Evolutionary conservation across 2,888 invertebrate species (phyloP), one percentile per base, ranked within the genome.

Genomic region (Drosophila subsilvestris): DNA sequence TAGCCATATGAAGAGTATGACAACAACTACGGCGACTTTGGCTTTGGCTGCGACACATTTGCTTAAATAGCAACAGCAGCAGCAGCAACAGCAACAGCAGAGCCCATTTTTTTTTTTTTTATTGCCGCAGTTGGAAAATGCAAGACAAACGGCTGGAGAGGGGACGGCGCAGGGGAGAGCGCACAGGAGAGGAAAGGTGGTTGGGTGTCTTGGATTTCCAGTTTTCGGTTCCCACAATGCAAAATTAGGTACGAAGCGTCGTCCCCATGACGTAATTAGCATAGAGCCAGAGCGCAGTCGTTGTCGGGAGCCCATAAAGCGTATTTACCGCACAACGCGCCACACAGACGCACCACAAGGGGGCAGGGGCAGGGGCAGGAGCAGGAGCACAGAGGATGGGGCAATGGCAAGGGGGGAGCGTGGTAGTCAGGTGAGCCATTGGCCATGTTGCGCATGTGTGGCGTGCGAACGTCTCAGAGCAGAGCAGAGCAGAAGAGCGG

Each of bases 261-360:
- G 90, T 89, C 90, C 90, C 90, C 90, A 90, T 90, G 90, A 90
- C 90, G 90, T 90, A 90, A 90, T 90, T 90, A 90, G 90, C 91
- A 90, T 90, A 90, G 91, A 88, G 89, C 88, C 37, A 37, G 37
- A 90, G 89, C 84, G 78, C 20, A 49, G 74, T 25, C 42, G 82
- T 74, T 65, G 81, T 86, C 84, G 81, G 84, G 85, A 86, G 85
- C 81, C 80, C 86, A 83, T 90, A 90, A 89, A 89, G 87, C 89
- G 87, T 87, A 86, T 90, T 90, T 88, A 89, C 90, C 90, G 90
- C 88, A 84, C 78, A 90, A 63, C 86, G 74, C 72, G 81, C 77
- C 76, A 87, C 79, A 80, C 80, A 87, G 80, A 80, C 80, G 81
- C 77, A 74, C 75, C 58, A 58, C 69, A 54, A 58, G 48, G 50